Conservation (phyloP, 2,888 invertebrate species). For the Horisme vitalbata region DNA sequence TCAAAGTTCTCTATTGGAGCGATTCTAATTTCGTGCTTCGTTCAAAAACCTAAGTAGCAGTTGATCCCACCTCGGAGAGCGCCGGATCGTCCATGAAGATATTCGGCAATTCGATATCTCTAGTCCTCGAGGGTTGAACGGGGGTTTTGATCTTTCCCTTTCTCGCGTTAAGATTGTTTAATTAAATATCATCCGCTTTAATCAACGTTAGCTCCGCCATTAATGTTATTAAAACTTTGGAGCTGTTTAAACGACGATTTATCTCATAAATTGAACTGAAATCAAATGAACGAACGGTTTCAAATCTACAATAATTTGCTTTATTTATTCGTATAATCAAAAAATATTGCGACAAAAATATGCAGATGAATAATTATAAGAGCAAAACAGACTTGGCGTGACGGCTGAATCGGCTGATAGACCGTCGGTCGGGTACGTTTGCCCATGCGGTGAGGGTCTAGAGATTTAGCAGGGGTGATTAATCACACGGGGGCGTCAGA, state of each 20-base stretch:
- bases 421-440: slow-evolving; percentile 50
- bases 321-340: slow-evolving; percentile 8
- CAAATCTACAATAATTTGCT: slow-evolving; percentile 6
- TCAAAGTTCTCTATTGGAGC: slow-evolving; percentile 33
- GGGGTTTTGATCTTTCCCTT: slow-evolving; percentile 53
- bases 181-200: slow-evolving; percentile 55
- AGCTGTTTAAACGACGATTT: slow-evolving; percentile 31
- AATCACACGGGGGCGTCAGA: slow-evolving; percentile 66
- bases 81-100: slow-evolving; percentile 41
- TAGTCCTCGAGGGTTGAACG: slow-evolving; percentile 48
- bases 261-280: slow-evolving; percentile 27
- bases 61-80: slow-evolving; percentile 44
- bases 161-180: slow-evolving; percentile 56
- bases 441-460: slow-evolving; percentile 54
- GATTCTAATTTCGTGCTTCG: slow-evolving; percentile 36
- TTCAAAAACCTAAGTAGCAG: slow-evolving; percentile 43
- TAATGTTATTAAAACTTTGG: slow-evolving; percentile 45
- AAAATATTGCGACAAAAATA: background rate
- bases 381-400: slow-evolving; percentile 36
- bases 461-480: slow-evolving; percentile 64
- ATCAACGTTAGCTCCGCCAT: slow-evolving; percentile 47
- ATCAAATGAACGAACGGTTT: slow-evolving; percentile 5
- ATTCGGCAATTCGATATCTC: slow-evolving; percentile 56
- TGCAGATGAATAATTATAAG: slow-evolving; percentile 27
- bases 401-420: too few relatives aligned